Percentiles rank a stretch among this genome's conserved stretches.
phyloP scores from a whole-genome alignment of 2,797 vertebrate genomes.

The Oceanodroma leucorhoa region DNA sequence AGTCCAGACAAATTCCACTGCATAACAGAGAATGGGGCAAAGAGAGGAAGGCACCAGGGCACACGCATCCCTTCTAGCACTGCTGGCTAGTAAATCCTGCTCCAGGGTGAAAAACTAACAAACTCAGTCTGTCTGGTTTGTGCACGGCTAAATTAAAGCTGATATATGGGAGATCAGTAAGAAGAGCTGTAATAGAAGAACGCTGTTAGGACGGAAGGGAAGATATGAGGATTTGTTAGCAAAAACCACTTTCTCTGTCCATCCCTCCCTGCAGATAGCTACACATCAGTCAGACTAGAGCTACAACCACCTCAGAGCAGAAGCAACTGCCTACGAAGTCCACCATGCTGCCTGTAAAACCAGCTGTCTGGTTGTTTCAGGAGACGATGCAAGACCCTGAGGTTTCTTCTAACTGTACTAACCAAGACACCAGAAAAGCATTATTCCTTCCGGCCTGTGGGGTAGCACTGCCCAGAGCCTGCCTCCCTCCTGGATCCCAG shows the following conservation, averaged over 20 bases:
- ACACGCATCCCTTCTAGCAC: not conserved
- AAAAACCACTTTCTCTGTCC: not conserved
- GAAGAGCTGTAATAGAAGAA: not conserved
- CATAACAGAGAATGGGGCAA: not conserved
- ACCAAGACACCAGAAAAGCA: not conserved
- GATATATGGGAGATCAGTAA: not conserved
- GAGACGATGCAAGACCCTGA: not conserved
- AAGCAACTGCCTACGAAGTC: not conserved
- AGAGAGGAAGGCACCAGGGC: not conserved
- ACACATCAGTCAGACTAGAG: not conserved
- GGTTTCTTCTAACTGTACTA: not conserved
- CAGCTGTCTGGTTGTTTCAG: not conserved
- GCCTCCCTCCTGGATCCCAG: not conserved
- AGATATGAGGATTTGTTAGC: not conserved
- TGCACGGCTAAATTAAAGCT: constrained; percentile 4
- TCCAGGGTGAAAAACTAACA: constrained; percentile 1
- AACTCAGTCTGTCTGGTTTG: not conserved
- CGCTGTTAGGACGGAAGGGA: not conserved
- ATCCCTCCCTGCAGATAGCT: not conserved
- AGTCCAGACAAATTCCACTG: not conserved
- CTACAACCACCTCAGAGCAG: not conserved
- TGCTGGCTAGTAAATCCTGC: not conserved
- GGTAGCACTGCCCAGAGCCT: not conserved
- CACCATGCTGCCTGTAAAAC: not conserved
- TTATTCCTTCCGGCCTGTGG: not conserved